Evolutionary conservation across 2,113 vertebrate genomes (phyloP).

Genomic region (Poeciliopsis occidentalis): DNA sequence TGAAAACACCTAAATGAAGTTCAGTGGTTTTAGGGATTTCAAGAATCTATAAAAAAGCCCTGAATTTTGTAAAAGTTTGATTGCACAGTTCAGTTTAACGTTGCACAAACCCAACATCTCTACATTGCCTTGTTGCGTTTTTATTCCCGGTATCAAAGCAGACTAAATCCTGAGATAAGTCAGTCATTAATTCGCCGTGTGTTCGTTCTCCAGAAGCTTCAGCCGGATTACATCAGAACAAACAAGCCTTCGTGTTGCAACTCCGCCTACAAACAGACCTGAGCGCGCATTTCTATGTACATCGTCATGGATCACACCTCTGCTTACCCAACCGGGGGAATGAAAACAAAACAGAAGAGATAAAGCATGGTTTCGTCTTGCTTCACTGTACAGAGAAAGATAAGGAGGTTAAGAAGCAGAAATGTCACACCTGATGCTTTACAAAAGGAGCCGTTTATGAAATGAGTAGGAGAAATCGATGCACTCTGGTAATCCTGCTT

Average conservation of each 20-base stretch:
- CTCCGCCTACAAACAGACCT: background rate
- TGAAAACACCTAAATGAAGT: no score
- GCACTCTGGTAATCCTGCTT: background rate
- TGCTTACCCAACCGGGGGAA: background rate
- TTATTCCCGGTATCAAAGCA: background rate
- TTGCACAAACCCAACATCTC: background rate
- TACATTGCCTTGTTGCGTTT: background rate
- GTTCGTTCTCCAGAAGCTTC: conserved; percentile 6
- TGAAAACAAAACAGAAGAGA: accelerated
- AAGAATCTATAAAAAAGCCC: no score
- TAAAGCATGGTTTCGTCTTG: background rate
- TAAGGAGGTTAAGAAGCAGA: background rate
- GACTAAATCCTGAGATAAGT: background rate
- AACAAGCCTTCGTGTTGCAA: background rate
- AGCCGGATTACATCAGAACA: background rate
- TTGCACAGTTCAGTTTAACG: background rate
- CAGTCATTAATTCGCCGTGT: background rate
- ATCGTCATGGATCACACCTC: background rate
- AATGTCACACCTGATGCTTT: background rate
- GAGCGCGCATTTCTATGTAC: background rate
- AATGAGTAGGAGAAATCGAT: background rate
- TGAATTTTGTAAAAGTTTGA: no score
- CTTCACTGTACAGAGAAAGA: background rate
- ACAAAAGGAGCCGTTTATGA: background rate
- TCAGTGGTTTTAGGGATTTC: no score